Conservation (phyloP, 1,140 invertebrate genomes). For the Kradibia gibbosae region DNA sequence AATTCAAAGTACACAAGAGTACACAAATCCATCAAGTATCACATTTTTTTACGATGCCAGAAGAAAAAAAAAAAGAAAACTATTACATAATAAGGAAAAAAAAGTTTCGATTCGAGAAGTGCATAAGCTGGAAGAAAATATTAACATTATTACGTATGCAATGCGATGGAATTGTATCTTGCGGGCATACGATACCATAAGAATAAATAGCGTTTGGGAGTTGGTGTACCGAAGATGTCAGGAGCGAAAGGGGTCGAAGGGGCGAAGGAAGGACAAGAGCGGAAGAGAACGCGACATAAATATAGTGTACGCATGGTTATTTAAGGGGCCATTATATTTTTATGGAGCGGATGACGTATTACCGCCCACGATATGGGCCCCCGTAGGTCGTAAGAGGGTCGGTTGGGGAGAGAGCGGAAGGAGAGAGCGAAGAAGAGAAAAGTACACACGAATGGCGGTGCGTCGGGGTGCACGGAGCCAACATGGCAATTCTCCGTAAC, state of each 20-base stretch:
- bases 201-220: background rate
- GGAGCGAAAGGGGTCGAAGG: background rate
- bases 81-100: background rate
- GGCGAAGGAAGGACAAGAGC: background rate
- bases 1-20: background rate
- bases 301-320: conserved; percentile 58
- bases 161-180: background rate
- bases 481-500: conserved; percentile 54
- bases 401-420: too few relatives aligned
- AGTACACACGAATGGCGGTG: conserved; percentile 49
- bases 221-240: background rate
- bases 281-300: conserved; percentile 54
- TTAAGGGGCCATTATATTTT: conserved; percentile 62
- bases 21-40: background rate
- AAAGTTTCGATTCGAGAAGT: background rate
- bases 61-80: background rate
- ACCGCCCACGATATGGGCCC: conserved; percentile 43
- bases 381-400: too few relatives aligned
- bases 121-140: background rate
- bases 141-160: background rate
- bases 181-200: conserved; percentile 6
- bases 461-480: conserved; percentile 35
- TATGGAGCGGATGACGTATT: conserved; percentile 60
- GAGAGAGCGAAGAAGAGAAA: too few relatives aligned
- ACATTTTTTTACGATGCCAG: background rate